A percentile compares a stretch with the other conserved stretches of the same genome.
Evolutionary conservation across 2,888 invertebrate genomes (phyloP).

Genomic region (Quadriops clusia): DNA sequence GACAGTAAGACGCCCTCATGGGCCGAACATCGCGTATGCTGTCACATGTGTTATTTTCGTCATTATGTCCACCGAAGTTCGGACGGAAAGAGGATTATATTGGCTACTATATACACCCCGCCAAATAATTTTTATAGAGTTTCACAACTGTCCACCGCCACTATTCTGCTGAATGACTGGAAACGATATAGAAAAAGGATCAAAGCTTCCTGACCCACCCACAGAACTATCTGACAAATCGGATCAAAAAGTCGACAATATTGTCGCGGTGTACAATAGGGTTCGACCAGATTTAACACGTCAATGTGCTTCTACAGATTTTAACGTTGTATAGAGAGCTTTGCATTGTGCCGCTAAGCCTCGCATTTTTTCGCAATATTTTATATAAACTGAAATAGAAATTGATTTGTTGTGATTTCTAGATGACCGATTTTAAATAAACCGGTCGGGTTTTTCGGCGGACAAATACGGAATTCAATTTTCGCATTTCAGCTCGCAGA

Average conservation of each 20-base stretch:
- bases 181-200: conserved; percentile 37
- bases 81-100: conserved; percentile 37
- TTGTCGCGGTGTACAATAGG: conserved; percentile 36
- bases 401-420: too few relatives aligned
- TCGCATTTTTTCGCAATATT: too few relatives aligned
- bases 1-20: conserved; percentile 38
- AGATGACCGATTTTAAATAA: too few relatives aligned
- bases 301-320: conserved; percentile 26
- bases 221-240: conserved; percentile 39
- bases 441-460: too few relatives aligned
- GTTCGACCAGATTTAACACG: conserved; percentile 33
- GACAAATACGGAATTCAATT: too few relatives aligned
- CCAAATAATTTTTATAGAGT: conserved; percentile 11
- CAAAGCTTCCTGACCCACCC: conserved; percentile 35
- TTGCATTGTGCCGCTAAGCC: too few relatives aligned
- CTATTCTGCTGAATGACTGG: conserved; percentile 21
- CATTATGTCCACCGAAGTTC: conserved; percentile 34
- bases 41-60: conserved; percentile 38
- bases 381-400: too few relatives aligned
- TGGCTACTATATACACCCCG: conserved; percentile 23
- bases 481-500: too few relatives aligned
- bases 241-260: conserved; percentile 42
- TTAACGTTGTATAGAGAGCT: conserved; percentile 12
- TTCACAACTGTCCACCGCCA: conserved; percentile 13
- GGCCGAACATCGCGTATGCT: conserved; percentile 28